Conservation (phyloP, 2,888 invertebrate genomes). For the Podabrus alpinus region DNA sequence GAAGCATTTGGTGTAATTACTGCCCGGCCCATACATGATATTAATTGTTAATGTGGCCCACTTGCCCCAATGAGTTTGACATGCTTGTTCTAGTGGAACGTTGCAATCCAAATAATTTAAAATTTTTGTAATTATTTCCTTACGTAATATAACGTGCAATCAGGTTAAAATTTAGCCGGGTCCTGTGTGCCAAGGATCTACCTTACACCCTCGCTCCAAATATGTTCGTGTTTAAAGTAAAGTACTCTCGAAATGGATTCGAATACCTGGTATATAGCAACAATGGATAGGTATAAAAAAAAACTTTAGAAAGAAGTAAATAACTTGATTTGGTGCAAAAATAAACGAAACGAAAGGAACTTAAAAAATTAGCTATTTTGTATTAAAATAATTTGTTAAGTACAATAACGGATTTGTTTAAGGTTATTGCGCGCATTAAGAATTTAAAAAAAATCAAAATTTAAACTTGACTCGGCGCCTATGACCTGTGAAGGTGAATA, state of each 20-base stretch:
- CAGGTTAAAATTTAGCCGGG: no score
- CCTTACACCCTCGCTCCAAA: background rate
- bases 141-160: no score
- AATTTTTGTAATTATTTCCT: no score
- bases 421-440: background rate
- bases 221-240: background rate
- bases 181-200: background rate
- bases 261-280: background rate
- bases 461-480: constrained; percentile 4
- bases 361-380: background rate
- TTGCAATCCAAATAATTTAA: no score
- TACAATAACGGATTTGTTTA: background rate
- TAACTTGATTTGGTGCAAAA: background rate
- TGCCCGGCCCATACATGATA: no score
- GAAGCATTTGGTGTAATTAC: no score
- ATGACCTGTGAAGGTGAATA: constrained; percentile 14
- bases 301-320: background rate
- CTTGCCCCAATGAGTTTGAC: no score
- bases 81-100: no score
- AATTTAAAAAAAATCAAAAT: background rate
- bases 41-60: no score
- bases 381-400: background rate
- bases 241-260: background rate
- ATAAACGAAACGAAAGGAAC: background rate
- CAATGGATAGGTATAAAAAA: background rate